phyloP scores from a whole-genome alignment of 2,797 vertebrate genomes.

The Denticeps clupeoides region DNA sequence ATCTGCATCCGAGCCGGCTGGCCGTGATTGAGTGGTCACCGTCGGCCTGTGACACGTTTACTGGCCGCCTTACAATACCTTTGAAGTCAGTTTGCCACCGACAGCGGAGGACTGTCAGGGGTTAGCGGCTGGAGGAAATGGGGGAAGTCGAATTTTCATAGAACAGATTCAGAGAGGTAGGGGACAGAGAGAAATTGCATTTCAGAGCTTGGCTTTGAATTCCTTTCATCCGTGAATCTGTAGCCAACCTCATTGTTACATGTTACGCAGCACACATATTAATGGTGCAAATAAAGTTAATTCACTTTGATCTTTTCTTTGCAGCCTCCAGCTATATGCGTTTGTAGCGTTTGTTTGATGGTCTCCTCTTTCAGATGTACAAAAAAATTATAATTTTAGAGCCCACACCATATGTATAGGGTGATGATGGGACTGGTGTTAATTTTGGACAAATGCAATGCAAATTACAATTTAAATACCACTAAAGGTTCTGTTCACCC shows the following conservation, averaged over 20 bases:
- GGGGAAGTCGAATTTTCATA: background rate
- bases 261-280: background rate
- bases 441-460: too few relatives aligned
- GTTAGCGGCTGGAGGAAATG: background rate
- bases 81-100: background rate
- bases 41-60: background rate
- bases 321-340: background rate
- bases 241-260: background rate
- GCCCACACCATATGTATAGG: too few relatives aligned
- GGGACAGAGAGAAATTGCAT: background rate
- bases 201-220: background rate
- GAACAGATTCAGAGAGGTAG: background rate
- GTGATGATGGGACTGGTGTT: too few relatives aligned
- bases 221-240: background rate
- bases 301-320: background rate
- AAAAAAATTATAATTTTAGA: too few relatives aligned
- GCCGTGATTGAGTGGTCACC: background rate
- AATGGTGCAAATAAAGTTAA: background rate
- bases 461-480: too few relatives aligned
- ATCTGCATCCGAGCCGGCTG: background rate
- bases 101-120: background rate
- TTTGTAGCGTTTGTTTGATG: constrained; percentile 2
- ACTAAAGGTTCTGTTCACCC: too few relatives aligned
- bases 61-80: background rate
- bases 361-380: background rate